Conservation (phyloP, 2,888 invertebrate genomes). For the Syrista parreyssii region DNA sequence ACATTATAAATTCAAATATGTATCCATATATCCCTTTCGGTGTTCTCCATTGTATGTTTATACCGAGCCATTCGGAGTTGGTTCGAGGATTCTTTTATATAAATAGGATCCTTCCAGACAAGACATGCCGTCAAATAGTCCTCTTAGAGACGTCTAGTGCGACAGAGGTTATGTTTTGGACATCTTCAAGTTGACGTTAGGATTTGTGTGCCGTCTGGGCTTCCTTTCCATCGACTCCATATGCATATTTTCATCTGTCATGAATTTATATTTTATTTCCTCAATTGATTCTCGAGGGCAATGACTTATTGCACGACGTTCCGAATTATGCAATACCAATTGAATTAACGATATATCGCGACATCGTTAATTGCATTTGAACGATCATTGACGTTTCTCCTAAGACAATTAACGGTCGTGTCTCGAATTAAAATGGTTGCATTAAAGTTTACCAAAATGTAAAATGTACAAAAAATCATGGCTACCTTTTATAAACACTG, state of each 20-base stretch:
- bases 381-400: background rate
- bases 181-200: no score
- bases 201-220: no score
- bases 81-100: constrained; percentile 21
- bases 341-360: background rate
- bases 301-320: background rate
- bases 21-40: constrained; percentile 41
- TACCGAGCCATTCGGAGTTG: constrained; percentile 33
- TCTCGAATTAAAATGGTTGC: background rate
- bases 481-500: background rate
- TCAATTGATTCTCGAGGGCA: background rate
- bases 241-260: background rate
- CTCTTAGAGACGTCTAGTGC: no score
- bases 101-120: background rate
- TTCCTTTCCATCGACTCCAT: background rate
- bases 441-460: background rate
- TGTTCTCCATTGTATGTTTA: constrained; percentile 57
- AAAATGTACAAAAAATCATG: background rate
- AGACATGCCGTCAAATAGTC: no score
- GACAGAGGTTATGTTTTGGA: no score
- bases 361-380: background rate
- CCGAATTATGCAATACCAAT: background rate
- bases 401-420: background rate
- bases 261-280: background rate
- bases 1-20: constrained; percentile 46